Evolutionary conservation across 2,888 invertebrate species (phyloP).

Genomic region (Cryptocephalus primarius): DNA sequence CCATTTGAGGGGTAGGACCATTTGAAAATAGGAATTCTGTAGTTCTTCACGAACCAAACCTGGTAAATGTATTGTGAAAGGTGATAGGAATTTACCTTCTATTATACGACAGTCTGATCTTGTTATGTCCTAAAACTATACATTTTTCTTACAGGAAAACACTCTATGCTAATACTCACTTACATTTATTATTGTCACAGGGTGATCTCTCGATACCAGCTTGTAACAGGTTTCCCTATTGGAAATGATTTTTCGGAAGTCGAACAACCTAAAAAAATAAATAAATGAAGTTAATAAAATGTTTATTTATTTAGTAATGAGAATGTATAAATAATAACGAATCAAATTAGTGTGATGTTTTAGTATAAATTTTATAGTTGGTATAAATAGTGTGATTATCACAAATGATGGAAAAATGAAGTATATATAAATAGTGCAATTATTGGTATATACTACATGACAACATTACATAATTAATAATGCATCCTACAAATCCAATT

Average conservation of each 20-base stretch:
- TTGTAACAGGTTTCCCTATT: slow-evolving; percentile 72
- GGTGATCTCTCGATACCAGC: slow-evolving; percentile 72
- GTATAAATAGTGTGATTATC: too few species aligned
- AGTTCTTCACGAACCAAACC: slow-evolving; percentile 78
- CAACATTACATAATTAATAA: too few species aligned
- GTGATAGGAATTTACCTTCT: slow-evolving; percentile 82
- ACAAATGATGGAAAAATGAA: too few species aligned
- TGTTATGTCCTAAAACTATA: slow-evolving; percentile 54
- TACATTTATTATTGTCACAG: slow-evolving; percentile 80
- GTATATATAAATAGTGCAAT: too few species aligned
- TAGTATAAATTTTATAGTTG: too few species aligned
- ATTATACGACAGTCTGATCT: slow-evolving; percentile 61
- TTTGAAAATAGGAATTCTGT: slow-evolving; percentile 74
- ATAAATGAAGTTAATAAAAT: slow-evolving; percentile 5
- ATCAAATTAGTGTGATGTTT: too few species aligned
- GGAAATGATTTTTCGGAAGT: slow-evolving; percentile 79
- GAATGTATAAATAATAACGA: too few species aligned
- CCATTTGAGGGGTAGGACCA: slow-evolving; percentile 76
- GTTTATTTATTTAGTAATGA: neutral
- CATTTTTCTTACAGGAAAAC: neutral
- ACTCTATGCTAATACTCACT: slow-evolving; percentile 4
- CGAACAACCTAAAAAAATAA: slow-evolving; percentile 68
- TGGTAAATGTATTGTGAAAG: slow-evolving; percentile 71
- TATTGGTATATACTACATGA: too few species aligned
- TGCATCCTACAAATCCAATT: too few species aligned